phyloP scores from a whole-genome alignment of 2,888 invertebrate genomes.

The Parasteatoda lunata region DNA sequence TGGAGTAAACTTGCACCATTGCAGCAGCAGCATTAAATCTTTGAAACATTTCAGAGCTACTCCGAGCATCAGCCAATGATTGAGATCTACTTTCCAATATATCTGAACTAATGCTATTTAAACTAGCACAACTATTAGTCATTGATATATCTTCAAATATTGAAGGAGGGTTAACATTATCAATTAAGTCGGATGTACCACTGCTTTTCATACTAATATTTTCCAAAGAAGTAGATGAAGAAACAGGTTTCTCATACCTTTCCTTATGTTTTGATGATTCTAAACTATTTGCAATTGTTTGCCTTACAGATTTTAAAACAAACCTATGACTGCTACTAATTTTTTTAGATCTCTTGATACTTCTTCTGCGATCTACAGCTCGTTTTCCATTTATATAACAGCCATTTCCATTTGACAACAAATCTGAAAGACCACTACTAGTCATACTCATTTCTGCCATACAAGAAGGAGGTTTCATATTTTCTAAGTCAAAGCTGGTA shows the following conservation, averaged over 20 bases:
- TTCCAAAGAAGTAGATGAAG: slow-evolving; percentile 84
- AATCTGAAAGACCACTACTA: slow-evolving; percentile 70
- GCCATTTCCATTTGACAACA: slow-evolving; percentile 66
- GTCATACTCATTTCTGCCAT: slow-evolving; percentile 80
- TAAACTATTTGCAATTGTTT: slow-evolving; percentile 65
- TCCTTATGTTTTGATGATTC: slow-evolving; percentile 57
- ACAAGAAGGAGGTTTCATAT: slow-evolving; percentile 84
- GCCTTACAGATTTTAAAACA: slow-evolving; percentile 69
- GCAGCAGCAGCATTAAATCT: slow-evolving; percentile 73
- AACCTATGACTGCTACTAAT: slow-evolving; percentile 49
- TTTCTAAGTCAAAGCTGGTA: slow-evolving; percentile 77
- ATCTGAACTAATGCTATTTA: slow-evolving; percentile 69
- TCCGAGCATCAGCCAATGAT: slow-evolving; percentile 68
- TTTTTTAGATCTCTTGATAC: slow-evolving; percentile 59
- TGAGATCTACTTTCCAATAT: slow-evolving; percentile 70
- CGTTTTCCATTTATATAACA: slow-evolving; percentile 62
- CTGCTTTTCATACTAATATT: slow-evolving; percentile 87
- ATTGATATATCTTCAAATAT: slow-evolving; percentile 80
- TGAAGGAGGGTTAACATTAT: slow-evolving; percentile 85
- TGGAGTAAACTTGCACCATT: slow-evolving; percentile 71
- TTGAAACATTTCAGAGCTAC: slow-evolving; percentile 76
- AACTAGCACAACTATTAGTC: slow-evolving; percentile 75
- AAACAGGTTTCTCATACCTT: slow-evolving; percentile 85
- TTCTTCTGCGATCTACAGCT: slow-evolving; percentile 51
- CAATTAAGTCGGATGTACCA: slow-evolving; percentile 85